phyloP scores from a whole-genome alignment of 2,113 vertebrate genomes.

The Corynorhinus townsendii region DNA sequence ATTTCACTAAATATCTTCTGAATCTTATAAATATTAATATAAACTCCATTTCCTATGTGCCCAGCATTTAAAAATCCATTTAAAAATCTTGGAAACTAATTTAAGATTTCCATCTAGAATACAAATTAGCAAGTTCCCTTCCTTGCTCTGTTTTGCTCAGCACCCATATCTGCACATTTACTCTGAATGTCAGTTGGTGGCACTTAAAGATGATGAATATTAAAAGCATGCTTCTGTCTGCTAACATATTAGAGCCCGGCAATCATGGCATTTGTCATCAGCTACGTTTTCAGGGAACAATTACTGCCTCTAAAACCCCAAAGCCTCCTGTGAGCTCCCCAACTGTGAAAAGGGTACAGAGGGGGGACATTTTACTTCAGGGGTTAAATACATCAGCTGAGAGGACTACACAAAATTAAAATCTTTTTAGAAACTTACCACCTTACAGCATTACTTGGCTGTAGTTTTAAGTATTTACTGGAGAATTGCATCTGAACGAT shows the following conservation, averaged over 20 bases:
- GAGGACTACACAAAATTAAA: background rate
- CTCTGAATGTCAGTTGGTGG: slow-evolving; percentile 63
- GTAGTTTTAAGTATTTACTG: background rate
- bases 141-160: slow-evolving; percentile 65
- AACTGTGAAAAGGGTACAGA: background rate
- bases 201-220: slow-evolving; percentile 80
- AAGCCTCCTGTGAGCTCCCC: slow-evolving; percentile 29
- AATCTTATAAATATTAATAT: slow-evolving; percentile 84
- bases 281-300: slow-evolving; percentile 63
- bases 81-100: slow-evolving; percentile 80
- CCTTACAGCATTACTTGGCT: background rate
- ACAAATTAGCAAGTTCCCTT: slow-evolving; percentile 72
- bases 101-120: slow-evolving; percentile 78
- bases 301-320: slow-evolving; percentile 61
- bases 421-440: slow-evolving; percentile 9
- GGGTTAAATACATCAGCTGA: background rate
- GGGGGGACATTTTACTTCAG: background rate
- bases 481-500: background rate
- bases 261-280: slow-evolving; percentile 70
- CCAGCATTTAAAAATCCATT: slow-evolving; percentile 80
- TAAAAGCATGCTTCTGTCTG: slow-evolving; percentile 72
- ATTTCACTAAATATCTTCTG: slow-evolving; percentile 83
- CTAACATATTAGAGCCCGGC: slow-evolving; percentile 63
- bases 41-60: slow-evolving; percentile 76
- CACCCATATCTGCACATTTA: slow-evolving; percentile 74